Conservation (phyloP, 2,113 vertebrate species). For the Ochotona curzoniae region DNA sequence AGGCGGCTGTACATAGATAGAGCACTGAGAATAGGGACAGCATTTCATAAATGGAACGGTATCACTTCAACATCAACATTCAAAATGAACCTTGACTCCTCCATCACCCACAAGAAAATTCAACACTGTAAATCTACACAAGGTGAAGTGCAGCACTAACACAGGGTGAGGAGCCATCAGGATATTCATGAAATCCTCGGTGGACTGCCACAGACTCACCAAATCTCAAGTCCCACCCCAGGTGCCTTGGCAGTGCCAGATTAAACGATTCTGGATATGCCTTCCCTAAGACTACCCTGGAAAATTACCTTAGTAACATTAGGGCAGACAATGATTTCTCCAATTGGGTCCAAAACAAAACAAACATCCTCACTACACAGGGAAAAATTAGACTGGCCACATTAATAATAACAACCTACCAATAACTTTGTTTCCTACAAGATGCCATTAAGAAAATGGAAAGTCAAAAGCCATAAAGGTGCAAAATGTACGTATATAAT, state of each 20-base stretch:
- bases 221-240: too few species aligned
- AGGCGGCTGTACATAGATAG: neutral
- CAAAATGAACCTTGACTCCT: neutral
- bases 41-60: neutral
- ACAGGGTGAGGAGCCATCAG: too few species aligned
- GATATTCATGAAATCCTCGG: too few species aligned
- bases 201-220: too few species aligned
- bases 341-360: neutral
- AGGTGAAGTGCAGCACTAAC: neutral
- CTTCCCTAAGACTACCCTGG: neutral
- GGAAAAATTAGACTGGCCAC: neutral
- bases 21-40: neutral
- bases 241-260: too few species aligned
- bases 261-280: too few species aligned
- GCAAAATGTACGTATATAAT: too few species aligned
- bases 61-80: neutral
- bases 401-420: neutral
- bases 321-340: neutral
- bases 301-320: neutral
- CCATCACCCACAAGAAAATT: neutral
- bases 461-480: neutral
- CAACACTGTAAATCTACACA: neutral
- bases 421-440: neutral
- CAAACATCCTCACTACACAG: neutral
- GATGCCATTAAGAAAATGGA: neutral